Percentiles rank a stretch among this genome's conserved stretches.
Conservation (phyloP, 2,888 invertebrate species). For the Drosophila meridiana region DNA sequence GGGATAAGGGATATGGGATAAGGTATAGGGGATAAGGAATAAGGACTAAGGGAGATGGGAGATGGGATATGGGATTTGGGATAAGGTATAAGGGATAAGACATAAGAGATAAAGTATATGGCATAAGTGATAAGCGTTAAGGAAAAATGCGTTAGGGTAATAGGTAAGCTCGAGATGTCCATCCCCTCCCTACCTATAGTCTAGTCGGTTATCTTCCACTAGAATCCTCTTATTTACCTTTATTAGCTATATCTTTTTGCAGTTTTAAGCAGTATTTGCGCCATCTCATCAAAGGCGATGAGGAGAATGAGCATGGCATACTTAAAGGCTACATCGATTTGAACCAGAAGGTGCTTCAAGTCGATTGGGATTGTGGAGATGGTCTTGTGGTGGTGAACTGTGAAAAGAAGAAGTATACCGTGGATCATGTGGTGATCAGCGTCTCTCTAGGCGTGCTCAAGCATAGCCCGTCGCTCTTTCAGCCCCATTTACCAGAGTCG, state of each 20-base stretch:
- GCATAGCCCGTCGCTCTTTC: slow-evolving; percentile 81
- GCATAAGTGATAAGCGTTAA: too few species aligned
- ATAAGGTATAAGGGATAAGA: too few species aligned
- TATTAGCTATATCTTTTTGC: slow-evolving; percentile 72
- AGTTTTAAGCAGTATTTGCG: slow-evolving; percentile 49
- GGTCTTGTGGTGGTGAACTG: slow-evolving; percentile 54
- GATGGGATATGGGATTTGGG: too few species aligned
- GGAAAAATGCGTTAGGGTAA: too few species aligned
- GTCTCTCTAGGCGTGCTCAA: slow-evolving; percentile 88
- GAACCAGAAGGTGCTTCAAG: slow-evolving; percentile 52
- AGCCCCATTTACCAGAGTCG: slow-evolving; percentile 84
- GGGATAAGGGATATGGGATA: too few species aligned
- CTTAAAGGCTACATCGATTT: slow-evolving; percentile 75
- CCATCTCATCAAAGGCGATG: slow-evolving; percentile 47
- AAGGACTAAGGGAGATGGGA: too few species aligned
- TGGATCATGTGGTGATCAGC: slow-evolving; percentile 87
- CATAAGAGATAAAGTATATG: too few species aligned
- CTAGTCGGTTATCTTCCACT: neutral
- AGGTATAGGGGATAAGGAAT: too few species aligned
- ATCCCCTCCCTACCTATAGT: too few species aligned
- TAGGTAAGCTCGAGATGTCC: too few species aligned
- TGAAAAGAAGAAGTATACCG: slow-evolving; percentile 77
- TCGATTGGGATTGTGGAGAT: slow-evolving; percentile 63
- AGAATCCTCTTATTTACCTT: neutral
- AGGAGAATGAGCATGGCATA: slow-evolving; percentile 51